A percentile compares a stretch with the other conserved stretches of the same genome.
phyloP scores from a whole-genome alignment of 2,113 vertebrate species.

The Campylorhamphus procurvoides region DNA sequence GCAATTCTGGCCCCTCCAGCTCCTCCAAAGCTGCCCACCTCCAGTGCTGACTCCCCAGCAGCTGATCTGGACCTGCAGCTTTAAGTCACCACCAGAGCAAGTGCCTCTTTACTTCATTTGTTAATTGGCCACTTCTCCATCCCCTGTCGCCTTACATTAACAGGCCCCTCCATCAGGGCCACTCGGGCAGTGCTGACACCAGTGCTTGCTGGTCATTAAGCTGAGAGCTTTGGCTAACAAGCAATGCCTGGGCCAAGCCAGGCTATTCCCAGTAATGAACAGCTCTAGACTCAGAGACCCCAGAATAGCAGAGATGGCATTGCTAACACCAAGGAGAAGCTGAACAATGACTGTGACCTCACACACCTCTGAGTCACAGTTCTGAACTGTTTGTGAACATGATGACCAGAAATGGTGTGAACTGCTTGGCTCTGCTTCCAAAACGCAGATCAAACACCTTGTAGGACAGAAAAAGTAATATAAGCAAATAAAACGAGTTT shows the following conservation, averaged over 20 bases:
- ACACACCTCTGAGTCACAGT: background rate
- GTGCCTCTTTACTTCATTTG: background rate
- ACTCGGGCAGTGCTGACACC: accelerated
- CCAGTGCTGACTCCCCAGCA: accelerated
- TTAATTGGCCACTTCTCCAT: background rate
- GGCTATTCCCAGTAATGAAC: background rate
- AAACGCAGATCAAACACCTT: background rate
- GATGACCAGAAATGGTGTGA: background rate
- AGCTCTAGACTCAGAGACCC: background rate
- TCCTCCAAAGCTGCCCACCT: no score
- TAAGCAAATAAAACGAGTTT: background rate
- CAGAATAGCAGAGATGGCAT: background rate
- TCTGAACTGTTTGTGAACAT: background rate
- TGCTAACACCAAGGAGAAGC: background rate
- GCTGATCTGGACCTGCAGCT: background rate
- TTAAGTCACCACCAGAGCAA: background rate
- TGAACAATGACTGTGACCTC: background rate
- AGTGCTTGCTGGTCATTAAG: background rate
- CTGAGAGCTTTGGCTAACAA: background rate
- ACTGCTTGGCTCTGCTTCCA: background rate
- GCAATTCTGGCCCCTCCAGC: background rate
- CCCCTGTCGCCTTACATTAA: background rate
- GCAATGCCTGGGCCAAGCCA: background rate
- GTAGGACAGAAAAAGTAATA: background rate
- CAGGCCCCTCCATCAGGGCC: background rate